Conservation (phyloP, 2,888 invertebrate genomes). For the Agelastica alni region DNA sequence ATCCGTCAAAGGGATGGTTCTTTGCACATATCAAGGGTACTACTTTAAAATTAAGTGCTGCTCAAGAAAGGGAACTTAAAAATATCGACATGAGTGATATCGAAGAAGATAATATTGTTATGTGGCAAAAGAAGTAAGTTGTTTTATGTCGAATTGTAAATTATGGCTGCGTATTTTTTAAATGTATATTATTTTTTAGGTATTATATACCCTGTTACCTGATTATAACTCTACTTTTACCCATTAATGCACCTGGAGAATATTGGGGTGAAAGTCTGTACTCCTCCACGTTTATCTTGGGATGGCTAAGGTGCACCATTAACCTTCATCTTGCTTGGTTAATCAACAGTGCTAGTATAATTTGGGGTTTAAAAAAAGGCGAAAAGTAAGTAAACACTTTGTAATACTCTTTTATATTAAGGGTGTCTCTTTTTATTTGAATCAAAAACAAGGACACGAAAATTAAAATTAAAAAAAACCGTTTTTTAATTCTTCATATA, state of each 20-base stretch:
- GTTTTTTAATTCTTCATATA: too few relatives aligned
- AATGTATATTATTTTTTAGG: constrained; percentile 54
- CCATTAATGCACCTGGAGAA: constrained; percentile 76
- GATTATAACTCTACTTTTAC: constrained; percentile 68
- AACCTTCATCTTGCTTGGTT: constrained; percentile 71
- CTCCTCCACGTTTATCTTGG: constrained; percentile 67
- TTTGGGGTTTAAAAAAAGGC: constrained; percentile 74
- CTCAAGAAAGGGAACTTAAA: constrained; percentile 65
- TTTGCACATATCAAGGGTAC: constrained; percentile 80
- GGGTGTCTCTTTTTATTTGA: too few relatives aligned
- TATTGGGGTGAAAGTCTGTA: constrained; percentile 75
- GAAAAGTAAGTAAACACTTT: constrained; percentile 71
- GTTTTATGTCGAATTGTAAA: constrained; percentile 1
- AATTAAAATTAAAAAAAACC: too few relatives aligned
- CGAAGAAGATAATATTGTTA: constrained; percentile 74
- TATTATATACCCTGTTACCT: constrained; percentile 71
- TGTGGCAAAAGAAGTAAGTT: constrained; percentile 79
- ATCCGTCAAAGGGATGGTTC: constrained; percentile 77
- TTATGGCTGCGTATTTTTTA: background rate
- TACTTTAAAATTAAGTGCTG: constrained; percentile 66
- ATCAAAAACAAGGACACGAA: too few relatives aligned
- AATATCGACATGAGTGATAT: constrained; percentile 81
- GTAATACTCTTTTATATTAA: too few relatives aligned
- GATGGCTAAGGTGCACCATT: constrained; percentile 70
- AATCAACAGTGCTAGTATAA: constrained; percentile 70